These are phyloP conservation scores for Chaetorhynchus papuensis DNA, from an alignment of 2,113 vertebrate genomes.

Conservation along the genomic window DNA sequence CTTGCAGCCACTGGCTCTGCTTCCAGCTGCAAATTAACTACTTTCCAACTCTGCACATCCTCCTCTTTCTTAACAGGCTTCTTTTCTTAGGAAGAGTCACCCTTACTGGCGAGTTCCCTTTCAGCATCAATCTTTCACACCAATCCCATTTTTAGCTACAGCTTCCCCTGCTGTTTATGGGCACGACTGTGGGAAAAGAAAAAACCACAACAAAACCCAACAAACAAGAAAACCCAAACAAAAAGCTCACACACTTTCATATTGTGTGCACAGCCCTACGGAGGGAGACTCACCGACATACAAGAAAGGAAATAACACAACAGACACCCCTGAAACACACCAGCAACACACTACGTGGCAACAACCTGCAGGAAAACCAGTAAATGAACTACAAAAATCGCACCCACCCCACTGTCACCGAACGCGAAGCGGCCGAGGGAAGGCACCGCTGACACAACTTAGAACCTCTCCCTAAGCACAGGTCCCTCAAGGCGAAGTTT, in stretches of 20 bases:
- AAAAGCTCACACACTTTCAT: neutral
- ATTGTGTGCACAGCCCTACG: rapidly evolving
- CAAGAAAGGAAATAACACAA: neutral
- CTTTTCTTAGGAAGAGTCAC: neutral
- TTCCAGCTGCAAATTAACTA: neutral
- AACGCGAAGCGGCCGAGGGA: rapidly evolving
- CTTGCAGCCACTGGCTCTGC: neutral
- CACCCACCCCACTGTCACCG: rapidly evolving
- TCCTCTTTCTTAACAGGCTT: neutral
- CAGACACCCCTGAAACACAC: neutral
- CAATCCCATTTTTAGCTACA: neutral
- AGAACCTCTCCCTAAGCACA: neutral
- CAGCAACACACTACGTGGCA: rapidly evolving
- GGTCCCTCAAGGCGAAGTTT: neutral
- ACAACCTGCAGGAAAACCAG: neutral
- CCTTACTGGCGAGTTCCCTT: rapidly evolving
- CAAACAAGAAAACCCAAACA: neutral
- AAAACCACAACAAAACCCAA: neutral
- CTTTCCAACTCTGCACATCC: neutral
- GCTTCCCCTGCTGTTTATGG: neutral
- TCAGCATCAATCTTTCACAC: neutral
- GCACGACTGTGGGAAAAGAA: neutral
- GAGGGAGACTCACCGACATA: neutral
- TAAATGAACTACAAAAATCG: neutral
- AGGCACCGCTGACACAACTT: too few relatives aligned